Evolutionary conservation across 53 echinoderm and acorn worm genomes (phyloP).

Genomic region (Temnopleurus reevesii): DNA sequence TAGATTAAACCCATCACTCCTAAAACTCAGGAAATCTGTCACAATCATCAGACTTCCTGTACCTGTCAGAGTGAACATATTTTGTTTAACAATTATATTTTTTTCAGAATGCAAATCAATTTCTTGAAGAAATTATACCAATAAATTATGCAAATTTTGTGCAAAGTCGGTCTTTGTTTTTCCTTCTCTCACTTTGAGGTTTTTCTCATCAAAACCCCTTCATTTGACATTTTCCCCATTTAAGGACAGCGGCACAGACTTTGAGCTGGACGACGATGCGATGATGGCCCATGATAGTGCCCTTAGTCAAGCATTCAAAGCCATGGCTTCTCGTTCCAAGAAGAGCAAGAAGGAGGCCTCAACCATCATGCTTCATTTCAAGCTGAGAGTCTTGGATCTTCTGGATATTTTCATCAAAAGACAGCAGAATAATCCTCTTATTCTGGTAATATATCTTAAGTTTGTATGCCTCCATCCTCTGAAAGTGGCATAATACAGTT

Average conservation of each 20-base stretch:
- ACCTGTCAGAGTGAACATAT: slow-evolving; percentile 55
- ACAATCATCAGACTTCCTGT: slow-evolving; percentile 35
- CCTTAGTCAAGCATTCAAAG: slow-evolving; percentile 73
- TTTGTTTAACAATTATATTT: too few species aligned
- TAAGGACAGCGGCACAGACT: slow-evolving; percentile 75
- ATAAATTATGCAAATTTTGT: too few species aligned
- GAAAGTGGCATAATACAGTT: too few species aligned
- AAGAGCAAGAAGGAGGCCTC: slow-evolving; percentile 82
- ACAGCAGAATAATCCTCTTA: slow-evolving; percentile 73
- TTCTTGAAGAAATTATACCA: too few species aligned
- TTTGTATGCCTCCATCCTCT: not conserved
- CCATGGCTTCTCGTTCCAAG: slow-evolving; percentile 60
- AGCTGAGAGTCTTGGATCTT: slow-evolving; percentile 87
- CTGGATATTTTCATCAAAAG: slow-evolving; percentile 89
- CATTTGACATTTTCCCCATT: too few species aligned
- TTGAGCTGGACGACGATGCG: slow-evolving; percentile 81
- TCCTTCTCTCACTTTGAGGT: too few species aligned
- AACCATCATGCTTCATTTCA: slow-evolving; percentile 85
- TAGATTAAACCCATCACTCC: slow-evolving; percentile 46
- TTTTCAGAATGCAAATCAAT: too few species aligned
- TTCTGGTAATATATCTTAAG: slow-evolving; percentile 93
- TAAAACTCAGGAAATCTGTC: slow-evolving; percentile 50
- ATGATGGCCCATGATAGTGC: slow-evolving; percentile 81
- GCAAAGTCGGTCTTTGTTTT: too few species aligned
- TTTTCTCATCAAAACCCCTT: too few species aligned